Evolutionary conservation across 2,113 vertebrate genomes (phyloP).

Genomic region (Perca fluviatilis): DNA sequence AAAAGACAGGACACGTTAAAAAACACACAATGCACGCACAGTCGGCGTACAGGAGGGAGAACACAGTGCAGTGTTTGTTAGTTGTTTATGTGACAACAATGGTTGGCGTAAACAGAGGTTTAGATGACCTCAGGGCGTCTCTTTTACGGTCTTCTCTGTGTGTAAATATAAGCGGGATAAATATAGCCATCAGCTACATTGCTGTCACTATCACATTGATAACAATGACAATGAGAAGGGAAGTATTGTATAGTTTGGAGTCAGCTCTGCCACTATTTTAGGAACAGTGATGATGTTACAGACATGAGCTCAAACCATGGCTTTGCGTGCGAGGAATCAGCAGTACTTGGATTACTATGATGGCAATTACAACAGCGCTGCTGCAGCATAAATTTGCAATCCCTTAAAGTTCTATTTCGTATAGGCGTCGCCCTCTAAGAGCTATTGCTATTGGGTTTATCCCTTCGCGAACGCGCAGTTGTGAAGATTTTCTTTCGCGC

Average conservation of each 20-base stretch:
- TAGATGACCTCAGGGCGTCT: conserved; percentile 39
- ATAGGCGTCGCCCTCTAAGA: too few species aligned
- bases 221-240: conserved; percentile 49
- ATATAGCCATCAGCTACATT: conserved; percentile 51
- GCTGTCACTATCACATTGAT: conserved; percentile 39
- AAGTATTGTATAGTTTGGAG: conserved; percentile 50
- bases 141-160: conserved; percentile 29
- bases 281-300: conserved; percentile 34
- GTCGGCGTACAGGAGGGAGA: conserved; percentile 1
- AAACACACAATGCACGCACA: conserved; percentile 36
- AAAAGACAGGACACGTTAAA: conserved; percentile 18
- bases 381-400: neutral
- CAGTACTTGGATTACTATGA: neutral
- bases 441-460: too few species aligned
- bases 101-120: conserved; percentile 65
- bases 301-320: conserved; percentile 11
- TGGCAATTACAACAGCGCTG: neutral
- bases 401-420: too few species aligned
- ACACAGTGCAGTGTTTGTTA: conserved; percentile 41
- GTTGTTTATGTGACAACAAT: conserved; percentile 78
- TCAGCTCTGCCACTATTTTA: conserved; percentile 43
- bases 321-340: conserved; percentile 27
- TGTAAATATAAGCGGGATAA: conserved; percentile 65
- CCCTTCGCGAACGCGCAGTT: too few species aligned
- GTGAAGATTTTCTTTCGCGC: too few species aligned